Percentiles rank a stretch among this genome's conserved stretches.
Conservation (phyloP, 2,113 vertebrate species). For the Strix uralensis region DNA sequence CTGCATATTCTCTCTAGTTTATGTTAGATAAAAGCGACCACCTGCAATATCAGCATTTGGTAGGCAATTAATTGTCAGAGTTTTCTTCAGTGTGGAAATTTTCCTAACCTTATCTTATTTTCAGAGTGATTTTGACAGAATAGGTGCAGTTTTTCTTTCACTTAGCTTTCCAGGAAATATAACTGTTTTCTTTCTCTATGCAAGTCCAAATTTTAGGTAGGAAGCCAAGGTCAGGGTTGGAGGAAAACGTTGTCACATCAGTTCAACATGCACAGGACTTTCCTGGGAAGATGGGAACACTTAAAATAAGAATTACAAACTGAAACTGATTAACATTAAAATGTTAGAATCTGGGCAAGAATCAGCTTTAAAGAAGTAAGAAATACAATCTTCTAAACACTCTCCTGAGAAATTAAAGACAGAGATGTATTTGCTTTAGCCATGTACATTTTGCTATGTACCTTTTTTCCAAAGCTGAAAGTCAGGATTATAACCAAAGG, state of each 20-base stretch:
- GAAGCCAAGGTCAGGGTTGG: neutral
- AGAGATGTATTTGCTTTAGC: neutral
- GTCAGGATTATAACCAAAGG: neutral
- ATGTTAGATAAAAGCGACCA: neutral
- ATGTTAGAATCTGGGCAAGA: neutral
- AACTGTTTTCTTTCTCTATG: neutral
- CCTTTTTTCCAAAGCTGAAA: neutral
- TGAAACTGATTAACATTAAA: neutral
- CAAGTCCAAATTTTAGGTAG: neutral
- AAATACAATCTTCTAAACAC: neutral
- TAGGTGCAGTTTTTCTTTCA: neutral
- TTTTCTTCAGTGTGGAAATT: neutral
- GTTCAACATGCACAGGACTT: neutral
- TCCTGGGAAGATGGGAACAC: neutral
- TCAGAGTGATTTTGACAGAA: neutral
- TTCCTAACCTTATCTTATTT: neutral
- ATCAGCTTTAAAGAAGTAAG: neutral
- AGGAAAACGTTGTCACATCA: neutral
- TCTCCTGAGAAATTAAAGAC: neutral
- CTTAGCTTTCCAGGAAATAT: neutral
- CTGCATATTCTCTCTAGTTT: neutral
- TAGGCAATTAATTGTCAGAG: neutral
- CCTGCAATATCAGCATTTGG: neutral
- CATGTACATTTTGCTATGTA: neutral
- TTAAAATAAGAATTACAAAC: neutral